Evolutionary conservation across 1,140 invertebrate genomes (phyloP).

Genomic region (Micrasema minimum): DNA sequence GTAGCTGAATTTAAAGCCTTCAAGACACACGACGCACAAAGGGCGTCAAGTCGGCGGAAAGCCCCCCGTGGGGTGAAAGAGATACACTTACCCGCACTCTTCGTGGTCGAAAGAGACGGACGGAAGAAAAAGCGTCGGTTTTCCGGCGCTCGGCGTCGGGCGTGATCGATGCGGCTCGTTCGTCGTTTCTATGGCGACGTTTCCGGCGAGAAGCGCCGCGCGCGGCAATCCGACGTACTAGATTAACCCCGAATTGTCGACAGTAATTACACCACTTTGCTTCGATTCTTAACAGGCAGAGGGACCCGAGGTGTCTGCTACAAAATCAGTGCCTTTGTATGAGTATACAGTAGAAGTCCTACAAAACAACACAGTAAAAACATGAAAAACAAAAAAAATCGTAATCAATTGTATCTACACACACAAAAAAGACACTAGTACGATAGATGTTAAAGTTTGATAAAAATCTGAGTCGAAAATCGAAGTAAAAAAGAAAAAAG

Average conservation of each 20-base stretch:
- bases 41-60: conserved; percentile 16
- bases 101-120: conserved; percentile 2
- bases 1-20: conserved; percentile 34
- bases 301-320: too few relatives aligned
- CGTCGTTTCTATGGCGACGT: conserved; percentile 50
- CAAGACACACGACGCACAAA: conserved; percentile 35
- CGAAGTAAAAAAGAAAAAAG: too few relatives aligned
- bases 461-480: too few relatives aligned
- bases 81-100: neutral
- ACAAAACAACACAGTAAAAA: too few relatives aligned
- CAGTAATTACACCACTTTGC: conserved; percentile 22
- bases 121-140: conserved; percentile 23
- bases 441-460: too few relatives aligned
- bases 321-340: too few relatives aligned
- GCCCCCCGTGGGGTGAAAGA: neutral
- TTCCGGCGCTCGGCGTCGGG: conserved; percentile 23
- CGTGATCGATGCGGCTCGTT: conserved; percentile 47
- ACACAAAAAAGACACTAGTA: too few relatives aligned
- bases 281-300: too few relatives aligned
- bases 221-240: conserved; percentile 36
- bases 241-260: conserved; percentile 4
- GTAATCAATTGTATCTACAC: too few relatives aligned
- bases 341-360: too few relatives aligned
- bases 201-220: conserved; percentile 43
- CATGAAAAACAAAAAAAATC: too few relatives aligned